Percentiles rank a stretch among this genome's conserved stretches.
Evolutionary conservation across 2,113 vertebrate genomes (phyloP).

Genomic region (Marmota monax): DNA sequence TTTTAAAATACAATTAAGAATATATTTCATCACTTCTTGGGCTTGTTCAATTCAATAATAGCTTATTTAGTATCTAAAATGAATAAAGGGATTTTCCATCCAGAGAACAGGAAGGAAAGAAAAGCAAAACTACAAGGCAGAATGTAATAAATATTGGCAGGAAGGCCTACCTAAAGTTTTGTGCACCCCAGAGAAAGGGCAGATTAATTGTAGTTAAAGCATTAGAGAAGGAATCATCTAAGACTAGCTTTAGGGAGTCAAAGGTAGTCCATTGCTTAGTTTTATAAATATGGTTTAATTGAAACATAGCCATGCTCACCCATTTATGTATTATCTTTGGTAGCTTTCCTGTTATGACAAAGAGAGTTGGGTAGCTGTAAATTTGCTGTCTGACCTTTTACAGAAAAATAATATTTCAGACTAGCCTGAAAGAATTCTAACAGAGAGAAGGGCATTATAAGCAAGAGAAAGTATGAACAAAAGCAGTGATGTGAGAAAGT

Average conservation of each 20-base stretch:
- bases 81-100: constrained; percentile 21
- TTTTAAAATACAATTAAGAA: constrained; percentile 3
- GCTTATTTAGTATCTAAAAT: background rate
- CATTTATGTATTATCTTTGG: background rate
- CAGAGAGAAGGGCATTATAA: background rate
- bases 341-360: background rate
- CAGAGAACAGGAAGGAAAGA: background rate
- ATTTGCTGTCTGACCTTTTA: background rate
- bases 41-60: background rate
- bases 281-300: constrained; percentile 19
- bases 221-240: background rate
- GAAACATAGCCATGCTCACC: background rate
- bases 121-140: background rate
- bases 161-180: background rate
- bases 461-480: background rate
- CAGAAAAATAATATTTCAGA: background rate
- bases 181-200: background rate
- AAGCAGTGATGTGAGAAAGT: background rate
- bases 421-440: constrained; percentile 9
- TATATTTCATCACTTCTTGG: background rate
- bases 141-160: background rate
- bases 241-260: background rate
- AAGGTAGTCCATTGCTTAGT: background rate
- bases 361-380: background rate
- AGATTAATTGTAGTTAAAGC: background rate